Percentiles rank a stretch among this genome's conserved stretches.
Conservation (phyloP, 2,888 invertebrate species). For the Asteroscopus sphinx region DNA sequence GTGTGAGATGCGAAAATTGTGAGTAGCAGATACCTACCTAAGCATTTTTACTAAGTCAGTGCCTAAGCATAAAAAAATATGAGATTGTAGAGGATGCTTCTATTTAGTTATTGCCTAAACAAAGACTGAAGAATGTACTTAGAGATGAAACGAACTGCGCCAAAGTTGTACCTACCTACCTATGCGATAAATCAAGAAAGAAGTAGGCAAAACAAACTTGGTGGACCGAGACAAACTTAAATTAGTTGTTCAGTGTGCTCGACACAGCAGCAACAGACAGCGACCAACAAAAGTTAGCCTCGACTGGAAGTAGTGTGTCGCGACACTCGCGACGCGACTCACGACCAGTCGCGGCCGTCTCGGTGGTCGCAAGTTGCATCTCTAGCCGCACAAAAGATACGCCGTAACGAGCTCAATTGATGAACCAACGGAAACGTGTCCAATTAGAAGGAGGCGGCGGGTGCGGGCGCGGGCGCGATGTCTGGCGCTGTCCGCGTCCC, state of each 20-base stretch:
- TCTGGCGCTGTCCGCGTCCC: slow-evolving; percentile 76
- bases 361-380: slow-evolving; percentile 63
- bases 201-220: slow-evolving; percentile 21
- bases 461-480: slow-evolving; percentile 73
- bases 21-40: no score
- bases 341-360: slow-evolving; percentile 40
- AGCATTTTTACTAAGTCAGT: no score
- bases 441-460: slow-evolving; percentile 88
- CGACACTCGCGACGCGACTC: no score
- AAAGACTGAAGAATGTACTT: no score
- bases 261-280: slow-evolving; percentile 35
- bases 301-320: slow-evolving; percentile 42
- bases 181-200: no score
- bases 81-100: no score
- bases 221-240: slow-evolving; percentile 47
- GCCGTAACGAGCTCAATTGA: slow-evolving; percentile 89
- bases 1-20: no score
- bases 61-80: no score
- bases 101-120: no score
- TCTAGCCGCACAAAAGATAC: slow-evolving; percentile 80
- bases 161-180: not conserved
- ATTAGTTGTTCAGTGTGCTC: slow-evolving; percentile 51
- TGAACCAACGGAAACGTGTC: slow-evolving; percentile 89
- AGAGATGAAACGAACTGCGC: not conserved
- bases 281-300: slow-evolving; percentile 42